phyloP scores from a whole-genome alignment of 2,888 invertebrate species.

The Aelia acuminata region DNA sequence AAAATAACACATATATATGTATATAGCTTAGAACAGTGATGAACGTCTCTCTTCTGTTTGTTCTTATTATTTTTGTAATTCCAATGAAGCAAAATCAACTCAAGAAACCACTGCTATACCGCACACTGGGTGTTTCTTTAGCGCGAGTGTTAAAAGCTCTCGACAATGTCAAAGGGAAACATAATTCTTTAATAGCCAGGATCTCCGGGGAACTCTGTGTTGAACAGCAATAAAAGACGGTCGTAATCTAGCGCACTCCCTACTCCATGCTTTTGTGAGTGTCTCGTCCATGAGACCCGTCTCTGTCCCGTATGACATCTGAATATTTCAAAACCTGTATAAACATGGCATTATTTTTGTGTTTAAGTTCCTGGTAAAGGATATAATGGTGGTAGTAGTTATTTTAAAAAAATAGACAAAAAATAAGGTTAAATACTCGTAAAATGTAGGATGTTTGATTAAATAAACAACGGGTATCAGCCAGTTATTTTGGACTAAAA shows the following conservation, averaged over 20 bases:
- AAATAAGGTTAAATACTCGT: too few relatives aligned
- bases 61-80: not conserved
- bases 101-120: not conserved
- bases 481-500: too few relatives aligned
- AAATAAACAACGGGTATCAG: too few relatives aligned
- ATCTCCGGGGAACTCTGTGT: not conserved
- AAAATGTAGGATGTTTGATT: too few relatives aligned
- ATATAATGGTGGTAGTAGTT: not conserved
- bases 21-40: too few relatives aligned
- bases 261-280: not conserved
- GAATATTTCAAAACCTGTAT: not conserved
- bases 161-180: slow-evolving; percentile 26
- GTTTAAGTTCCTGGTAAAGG: not conserved
- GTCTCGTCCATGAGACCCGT: not conserved
- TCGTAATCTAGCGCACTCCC: not conserved
- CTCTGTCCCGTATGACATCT: not conserved
- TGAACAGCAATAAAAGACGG: slow-evolving; percentile 9
- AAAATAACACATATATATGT: too few relatives aligned
- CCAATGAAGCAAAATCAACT: not conserved
- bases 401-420: not conserved
- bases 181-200: slow-evolving; percentile 8
- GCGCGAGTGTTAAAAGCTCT: slow-evolving; percentile 17
- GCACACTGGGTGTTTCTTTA: not conserved
- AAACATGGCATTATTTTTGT: not conserved
- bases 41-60: too few relatives aligned